These are phyloP conservation scores for Coecobrya sp. DNA, from an alignment of 2,888 invertebrate species.

Conservation along the genomic window DNA sequence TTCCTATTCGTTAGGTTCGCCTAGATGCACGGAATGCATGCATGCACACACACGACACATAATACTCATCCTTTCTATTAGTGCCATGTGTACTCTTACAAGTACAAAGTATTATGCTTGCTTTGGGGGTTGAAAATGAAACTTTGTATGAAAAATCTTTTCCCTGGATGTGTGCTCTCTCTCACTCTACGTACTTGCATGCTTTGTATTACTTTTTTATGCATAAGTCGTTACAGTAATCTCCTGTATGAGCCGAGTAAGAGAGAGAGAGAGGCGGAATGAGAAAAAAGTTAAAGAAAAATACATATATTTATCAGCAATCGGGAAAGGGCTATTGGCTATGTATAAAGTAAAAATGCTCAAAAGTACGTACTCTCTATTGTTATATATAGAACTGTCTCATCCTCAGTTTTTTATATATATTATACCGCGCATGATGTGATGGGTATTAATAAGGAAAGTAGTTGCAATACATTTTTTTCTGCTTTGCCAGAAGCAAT, in stretches of 20 bases:
- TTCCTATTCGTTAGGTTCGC: not conserved
- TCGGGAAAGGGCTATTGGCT: conserved; percentile 66
- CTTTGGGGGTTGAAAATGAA: conserved; percentile 71
- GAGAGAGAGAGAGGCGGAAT: conserved; percentile 24
- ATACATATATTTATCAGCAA: not conserved
- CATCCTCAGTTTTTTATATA: too few species aligned
- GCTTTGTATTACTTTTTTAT: conserved; percentile 41
- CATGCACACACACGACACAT: conserved; percentile 26
- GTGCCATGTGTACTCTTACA: conserved; percentile 53
- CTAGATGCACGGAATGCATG: conserved; percentile 33
- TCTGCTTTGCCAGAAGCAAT: conserved; percentile 61
- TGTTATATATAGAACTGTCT: too few species aligned
- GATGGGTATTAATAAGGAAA: conserved; percentile 17
- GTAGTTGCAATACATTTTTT: conserved; percentile 42
- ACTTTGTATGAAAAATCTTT: conserved; percentile 64
- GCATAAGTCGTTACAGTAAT: conserved; percentile 66
- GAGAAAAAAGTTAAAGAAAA: conserved; percentile 55
- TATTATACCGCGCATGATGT: not conserved
- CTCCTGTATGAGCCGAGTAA: conserved; percentile 58
- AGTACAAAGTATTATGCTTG: conserved; percentile 67
- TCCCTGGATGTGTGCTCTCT: not conserved
- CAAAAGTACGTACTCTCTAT: not conserved
- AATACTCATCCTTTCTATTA: conserved; percentile 58
- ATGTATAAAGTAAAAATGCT: conserved; percentile 24
- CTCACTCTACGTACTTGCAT: not conserved